Evolutionary conservation across 1,140 invertebrate species (phyloP).

Genomic region (Orius insidiosus): DNA sequence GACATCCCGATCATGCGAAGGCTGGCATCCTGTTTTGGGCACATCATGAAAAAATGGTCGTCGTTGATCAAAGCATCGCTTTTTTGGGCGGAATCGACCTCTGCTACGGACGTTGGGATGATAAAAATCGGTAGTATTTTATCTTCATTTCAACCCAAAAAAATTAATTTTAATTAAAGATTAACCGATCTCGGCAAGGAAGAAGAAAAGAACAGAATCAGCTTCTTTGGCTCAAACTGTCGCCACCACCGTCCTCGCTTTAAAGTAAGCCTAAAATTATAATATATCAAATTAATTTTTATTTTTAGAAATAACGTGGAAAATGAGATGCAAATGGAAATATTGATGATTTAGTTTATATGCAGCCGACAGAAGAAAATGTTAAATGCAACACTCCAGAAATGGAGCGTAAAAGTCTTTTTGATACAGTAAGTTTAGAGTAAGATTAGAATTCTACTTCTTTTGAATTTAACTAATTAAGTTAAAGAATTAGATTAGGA

Average conservation of each 20-base stretch:
- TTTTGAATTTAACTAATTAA: too few species aligned
- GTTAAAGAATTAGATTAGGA: too few species aligned
- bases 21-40: conserved; percentile 85
- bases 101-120: conserved; percentile 82
- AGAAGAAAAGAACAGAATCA: too few species aligned
- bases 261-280: neutral
- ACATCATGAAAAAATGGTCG: conserved; percentile 94
- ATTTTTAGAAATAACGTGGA: too few species aligned
- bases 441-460: too few species aligned
- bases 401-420: conserved; percentile 43
- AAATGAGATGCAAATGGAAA: too few species aligned
- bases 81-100: conserved; percentile 92
- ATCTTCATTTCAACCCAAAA: conserved; percentile 4
- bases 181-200: conserved; percentile 54
- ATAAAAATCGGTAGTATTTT: conserved; percentile 40
- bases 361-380: conserved; percentile 27
- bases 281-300: neutral
- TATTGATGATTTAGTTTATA: neutral
- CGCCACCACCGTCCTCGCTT: conserved; percentile 4
- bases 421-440: conserved; percentile 29
- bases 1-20: conserved; percentile 89
- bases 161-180: conserved; percentile 25
- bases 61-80: conserved; percentile 84
- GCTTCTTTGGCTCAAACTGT: neutral
- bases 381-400: conserved; percentile 47